phyloP scores from a whole-genome alignment of 2,113 vertebrate species.

The Neolamprologus longior region DNA sequence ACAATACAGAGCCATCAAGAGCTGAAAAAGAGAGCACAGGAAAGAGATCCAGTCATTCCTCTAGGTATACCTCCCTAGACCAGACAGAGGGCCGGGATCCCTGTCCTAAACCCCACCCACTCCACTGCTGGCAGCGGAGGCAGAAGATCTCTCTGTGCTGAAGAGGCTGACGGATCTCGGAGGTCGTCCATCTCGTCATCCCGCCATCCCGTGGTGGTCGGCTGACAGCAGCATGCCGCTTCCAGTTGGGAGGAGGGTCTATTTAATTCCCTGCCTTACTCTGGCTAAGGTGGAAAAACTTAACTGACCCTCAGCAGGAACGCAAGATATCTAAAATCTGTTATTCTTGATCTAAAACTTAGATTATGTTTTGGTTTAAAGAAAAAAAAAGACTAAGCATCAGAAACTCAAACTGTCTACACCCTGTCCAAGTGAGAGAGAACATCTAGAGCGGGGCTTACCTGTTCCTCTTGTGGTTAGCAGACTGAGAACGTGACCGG shows the following conservation, averaged over 20 bases:
- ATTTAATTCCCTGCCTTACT: constrained; percentile 9
- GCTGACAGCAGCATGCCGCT: background rate
- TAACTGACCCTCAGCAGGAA: constrained; percentile 23
- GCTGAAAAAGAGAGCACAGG: constrained; percentile 16
- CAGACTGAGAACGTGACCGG: constrained; percentile 60
- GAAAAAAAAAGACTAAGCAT: background rate
- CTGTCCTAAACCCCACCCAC: background rate
- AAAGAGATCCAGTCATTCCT: background rate
- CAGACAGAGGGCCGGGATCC: background rate
- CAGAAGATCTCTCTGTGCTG: constrained; percentile 15
- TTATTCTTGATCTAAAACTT: background rate
- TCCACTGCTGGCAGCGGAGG: constrained; percentile 2
- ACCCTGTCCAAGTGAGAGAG: background rate
- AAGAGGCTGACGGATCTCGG: background rate
- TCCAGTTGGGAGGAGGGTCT: background rate
- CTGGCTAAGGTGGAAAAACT: constrained; percentile 1
- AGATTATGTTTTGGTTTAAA: background rate
- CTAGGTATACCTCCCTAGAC: background rate
- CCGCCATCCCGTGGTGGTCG: background rate
- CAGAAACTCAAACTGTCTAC: background rate
- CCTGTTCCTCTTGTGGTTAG: constrained; percentile 71
- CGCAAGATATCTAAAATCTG: background rate
- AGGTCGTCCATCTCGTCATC: constrained; percentile 9
- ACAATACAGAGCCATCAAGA: background rate
- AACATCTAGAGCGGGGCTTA: constrained; percentile 22